Evolutionary conservation across 2,888 invertebrate species (phyloP).

Genomic region (Agriopis aurantiaria): DNA sequence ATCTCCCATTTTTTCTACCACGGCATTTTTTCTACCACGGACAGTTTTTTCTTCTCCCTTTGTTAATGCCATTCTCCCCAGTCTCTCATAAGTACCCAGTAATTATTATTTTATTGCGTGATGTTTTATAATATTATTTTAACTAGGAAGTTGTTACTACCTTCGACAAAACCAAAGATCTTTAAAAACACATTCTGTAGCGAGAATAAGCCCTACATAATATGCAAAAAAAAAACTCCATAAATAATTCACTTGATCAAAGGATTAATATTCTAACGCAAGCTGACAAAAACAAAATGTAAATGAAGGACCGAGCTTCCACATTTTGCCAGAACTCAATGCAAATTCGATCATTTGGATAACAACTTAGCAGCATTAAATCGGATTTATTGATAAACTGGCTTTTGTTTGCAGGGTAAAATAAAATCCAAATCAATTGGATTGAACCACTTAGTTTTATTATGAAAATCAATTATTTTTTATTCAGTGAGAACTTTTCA

Average conservation of each 20-base stretch:
- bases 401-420: conserved; percentile 7
- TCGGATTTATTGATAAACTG: conserved; percentile 24
- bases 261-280: conserved; percentile 25
- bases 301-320: conserved; percentile 22
- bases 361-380: conserved; percentile 23
- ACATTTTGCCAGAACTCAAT: conserved; percentile 21
- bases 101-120: no score
- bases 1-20: no score
- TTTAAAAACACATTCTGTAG: no score
- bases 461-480: neutral
- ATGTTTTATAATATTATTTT: no score
- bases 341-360: conserved; percentile 28
- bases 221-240: neutral
- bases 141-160: no score
- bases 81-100: no score
- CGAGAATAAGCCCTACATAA: neutral
- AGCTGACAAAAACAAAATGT: conserved; percentile 47
- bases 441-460: conserved; percentile 8
- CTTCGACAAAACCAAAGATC: no score
- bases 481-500: no score
- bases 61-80: no score
- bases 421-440: conserved; percentile 13
- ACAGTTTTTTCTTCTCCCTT: no score
- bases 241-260: conserved; percentile 1
- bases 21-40: no score